Base-by-base conservation (phyloP, 1,140 invertebrate genomes). In the Sycophila sp. region DNA sequence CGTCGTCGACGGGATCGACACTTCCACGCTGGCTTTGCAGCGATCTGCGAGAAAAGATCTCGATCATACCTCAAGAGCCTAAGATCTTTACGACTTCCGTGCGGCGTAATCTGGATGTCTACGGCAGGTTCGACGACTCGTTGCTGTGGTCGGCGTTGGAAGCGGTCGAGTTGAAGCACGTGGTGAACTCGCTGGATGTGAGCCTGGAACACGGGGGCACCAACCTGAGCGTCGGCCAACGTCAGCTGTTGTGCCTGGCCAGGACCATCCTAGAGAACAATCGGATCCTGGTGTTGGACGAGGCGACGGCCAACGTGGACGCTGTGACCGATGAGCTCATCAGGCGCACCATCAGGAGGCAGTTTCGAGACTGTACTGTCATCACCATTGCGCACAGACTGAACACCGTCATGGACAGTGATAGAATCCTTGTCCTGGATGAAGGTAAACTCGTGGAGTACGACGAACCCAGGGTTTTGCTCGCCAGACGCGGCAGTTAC, bases 271-370 rank as follows among this genome's bases (percentile, higher is more conserved):
- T 93, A 5, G 83, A 89, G 49, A 90, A 91, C 24, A 90, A 90
- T 75, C 88, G 87, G 67, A 88, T 94, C 73, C 78, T 94, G 2
- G 87, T 94, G 67, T 78, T 94, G 56, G 93, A 94, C 77, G 93
- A 94, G 83, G 93, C 93, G 0, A 94, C 93, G 0, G 92, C 93
- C 2, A 91, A 92, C 62, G 90, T 94, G 1, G 93, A 94, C 80
- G 82, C 86, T 0, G 80, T 91, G 85, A 87, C 86, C 0, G 87
- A 87, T 66, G 75, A 78, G 19, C 75, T 87, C 2, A 87, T 87
- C 67, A 86, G 88, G 66, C 75, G 72, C 19, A 88, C 87, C 0
- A 88, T 88, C 55, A 76, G 86, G 30, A 80, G 74, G 0, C 87
- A 87, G 71, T 88, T 88, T 65, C 73, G 74, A 2, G 53, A 75